Conservation (phyloP, 2,797 vertebrate genomes). For the Danio albolineatus region DNA sequence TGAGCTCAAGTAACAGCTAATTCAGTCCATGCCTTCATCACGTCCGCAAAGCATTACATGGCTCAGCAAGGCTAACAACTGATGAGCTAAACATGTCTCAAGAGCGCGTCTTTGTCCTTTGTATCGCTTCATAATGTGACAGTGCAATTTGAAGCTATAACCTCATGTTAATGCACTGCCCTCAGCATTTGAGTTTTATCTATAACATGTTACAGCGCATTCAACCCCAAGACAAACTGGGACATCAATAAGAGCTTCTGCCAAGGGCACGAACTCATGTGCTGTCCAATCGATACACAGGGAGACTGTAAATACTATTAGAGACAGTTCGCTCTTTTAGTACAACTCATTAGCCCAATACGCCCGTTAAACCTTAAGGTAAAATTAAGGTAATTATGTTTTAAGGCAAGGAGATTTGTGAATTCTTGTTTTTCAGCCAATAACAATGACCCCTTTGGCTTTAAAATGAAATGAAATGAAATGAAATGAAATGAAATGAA, state of each 20-base stretch:
- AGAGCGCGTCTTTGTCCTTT: slow-evolving; percentile 43
- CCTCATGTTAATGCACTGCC: slow-evolving; percentile 36
- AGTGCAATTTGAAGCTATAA: slow-evolving; percentile 46
- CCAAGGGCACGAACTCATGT: slow-evolving; percentile 49
- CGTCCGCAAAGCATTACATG: slow-evolving; percentile 65
- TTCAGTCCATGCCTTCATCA: slow-evolving; percentile 69
- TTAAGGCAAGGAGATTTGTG: slow-evolving; percentile 4
- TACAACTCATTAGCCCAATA: slow-evolving; percentile 45
- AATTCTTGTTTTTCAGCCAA: slow-evolving; percentile 36
- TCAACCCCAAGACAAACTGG: slow-evolving; percentile 49
- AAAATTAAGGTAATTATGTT: slow-evolving; percentile 39
- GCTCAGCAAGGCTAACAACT: slow-evolving; percentile 67
- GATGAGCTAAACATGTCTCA: slow-evolving; percentile 57
- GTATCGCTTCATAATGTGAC: slow-evolving; percentile 36
- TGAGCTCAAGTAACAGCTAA: slow-evolving; percentile 67
- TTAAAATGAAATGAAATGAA: too few relatives aligned
- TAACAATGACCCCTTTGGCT: background rate
- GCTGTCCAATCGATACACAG: slow-evolving; percentile 57
- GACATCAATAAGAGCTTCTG: slow-evolving; percentile 53
- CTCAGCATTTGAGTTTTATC: slow-evolving; percentile 46
- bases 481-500: too few relatives aligned
- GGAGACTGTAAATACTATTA: slow-evolving; percentile 59
- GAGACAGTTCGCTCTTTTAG: slow-evolving; percentile 52
- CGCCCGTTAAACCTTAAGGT: slow-evolving; percentile 32
- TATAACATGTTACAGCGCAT: slow-evolving; percentile 31